Evolutionary conservation across 1,140 invertebrate species (phyloP).

Genomic region (Bombus terrestris): DNA sequence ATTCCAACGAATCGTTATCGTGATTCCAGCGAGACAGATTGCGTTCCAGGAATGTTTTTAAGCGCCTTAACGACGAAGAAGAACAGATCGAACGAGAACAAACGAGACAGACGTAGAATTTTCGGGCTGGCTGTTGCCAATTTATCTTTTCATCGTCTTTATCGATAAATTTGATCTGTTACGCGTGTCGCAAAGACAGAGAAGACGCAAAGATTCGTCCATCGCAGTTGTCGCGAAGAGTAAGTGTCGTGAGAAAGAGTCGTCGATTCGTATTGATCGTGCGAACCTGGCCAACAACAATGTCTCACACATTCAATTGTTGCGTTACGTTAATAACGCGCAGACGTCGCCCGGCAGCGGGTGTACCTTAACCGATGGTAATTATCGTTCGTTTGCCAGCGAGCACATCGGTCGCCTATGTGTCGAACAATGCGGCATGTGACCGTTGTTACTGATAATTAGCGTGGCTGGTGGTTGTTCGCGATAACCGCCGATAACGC

Average conservation of each 20-base stretch:
- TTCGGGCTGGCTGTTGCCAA: too few species aligned
- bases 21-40: too few species aligned
- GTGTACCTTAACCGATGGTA: conserved; percentile 27
- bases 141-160: too few species aligned
- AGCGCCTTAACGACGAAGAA: too few species aligned
- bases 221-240: neutral
- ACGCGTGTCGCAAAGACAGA: neutral
- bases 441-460: conserved; percentile 48
- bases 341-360: neutral
- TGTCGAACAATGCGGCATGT: conserved; percentile 30
- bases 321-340: conserved; percentile 46
- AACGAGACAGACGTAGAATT: too few species aligned
- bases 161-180: too few species aligned
- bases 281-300: conserved; percentile 46
- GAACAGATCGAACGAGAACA: too few species aligned
- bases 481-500: conserved; percentile 40
- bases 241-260: conserved; percentile 56
- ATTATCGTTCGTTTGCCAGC: conserved; percentile 32
- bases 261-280: conserved; percentile 38
- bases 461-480: conserved; percentile 7
- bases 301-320: conserved; percentile 54
- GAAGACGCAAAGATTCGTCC: neutral
- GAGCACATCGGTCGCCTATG: neutral
- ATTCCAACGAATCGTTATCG: too few species aligned
- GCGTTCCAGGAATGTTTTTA: too few species aligned